Evolutionary conservation across 1,140 invertebrate genomes (phyloP), one percentile per base, ranked within the genome.

Genomic region (Anagrus nilaparvatae): DNA sequence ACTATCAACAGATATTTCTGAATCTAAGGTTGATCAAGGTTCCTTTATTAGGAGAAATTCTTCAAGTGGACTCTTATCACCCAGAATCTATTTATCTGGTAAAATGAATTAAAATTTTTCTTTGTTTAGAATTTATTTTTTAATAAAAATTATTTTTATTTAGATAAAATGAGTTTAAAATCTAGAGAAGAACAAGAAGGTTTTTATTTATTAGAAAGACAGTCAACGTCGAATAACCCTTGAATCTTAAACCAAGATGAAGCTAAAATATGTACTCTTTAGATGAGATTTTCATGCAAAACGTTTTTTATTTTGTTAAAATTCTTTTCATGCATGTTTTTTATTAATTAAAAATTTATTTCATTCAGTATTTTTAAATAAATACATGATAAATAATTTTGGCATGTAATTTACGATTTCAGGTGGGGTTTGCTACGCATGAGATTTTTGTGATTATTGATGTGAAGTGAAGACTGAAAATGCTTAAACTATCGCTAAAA

Each of bases 151-250:
- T 35, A 29, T 25, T 7, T 12, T 16, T 10, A 24, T 24, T 5
- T n/a, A 61, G 63, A 61, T 5, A 63, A 65, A 54, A 43, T 60
- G 8, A 58, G 54, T 10, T 56, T 58, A 18, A 71, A 71, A 52
- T 63, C 65, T 33, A 71, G 73, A n/a, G 75, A 76, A 29, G 86
- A 93, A 63, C 79, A 83, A 32, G 88, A 91, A 60, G 87, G 88
- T 0, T 97, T 98, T 61, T 98, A 96, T 67, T 66, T 97, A 35
- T 67, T 97, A 97, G 61, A 99, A 98, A 63, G 95, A 98, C 58
- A 96, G 91, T 5, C 94, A 99, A 64, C 73, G 94, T 35, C 74
- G 95, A 51, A 81, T 81, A 54, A 97, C 93, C 7, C 69, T 99
- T 2, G 86, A 54, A 88, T 98, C 32, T 68, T 99, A 24, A 79